Evolutionary conservation across 2,797 vertebrate species (phyloP), one percentile per base, ranked within the genome.

Genomic region (Cacajao melanocephalus): DNA sequence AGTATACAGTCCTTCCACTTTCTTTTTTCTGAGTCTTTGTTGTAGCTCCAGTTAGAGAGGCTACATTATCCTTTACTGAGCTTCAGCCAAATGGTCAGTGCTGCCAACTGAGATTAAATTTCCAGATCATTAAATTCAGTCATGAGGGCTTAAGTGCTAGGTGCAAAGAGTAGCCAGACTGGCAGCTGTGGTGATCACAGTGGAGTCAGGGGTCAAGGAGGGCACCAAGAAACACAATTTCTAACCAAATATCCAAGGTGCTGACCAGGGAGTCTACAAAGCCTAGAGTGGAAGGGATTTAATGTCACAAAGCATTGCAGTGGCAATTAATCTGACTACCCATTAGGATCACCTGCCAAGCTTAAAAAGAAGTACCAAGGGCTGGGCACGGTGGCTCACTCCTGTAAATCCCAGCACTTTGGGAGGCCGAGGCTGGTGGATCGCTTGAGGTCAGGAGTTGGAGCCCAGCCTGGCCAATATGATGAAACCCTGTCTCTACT

Each of bases 41-140:
- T 94, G 50, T 15, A 78, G n/a, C 61, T 93, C 64, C 80, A 73
- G n/a, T 82, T 80, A 94, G 44, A 93, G 67, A 93, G n/a, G 30
- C 52, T 79, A 82, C 46, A 14, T 94, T 86, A 82, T 93, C 57
- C 67, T 73, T 70, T 82, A 48, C 15, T 88, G 90, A 79, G 36
- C 20, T 36, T 67, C 39, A 28, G 70, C 80, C 94, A 94, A 57
- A 44, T 41, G 79, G 79, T 88, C 79, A 82, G 28, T 28, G 22
- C 72, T 86, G 83, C 75, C 93, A 96, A 14, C 30, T 57, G 46
- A 84, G 72, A 86, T 94, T 89, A 73, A 73, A 88, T 92, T 95
- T 97, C 90, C 88, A 95, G 87, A 86, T 93, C 83, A 86, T 8
- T 85, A 57, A 94, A 90, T 19, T 78, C n/a, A 88, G 11, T 79